Conservation (phyloP, 1,140 invertebrate genomes). For the Drosophila quadrilineata region DNA sequence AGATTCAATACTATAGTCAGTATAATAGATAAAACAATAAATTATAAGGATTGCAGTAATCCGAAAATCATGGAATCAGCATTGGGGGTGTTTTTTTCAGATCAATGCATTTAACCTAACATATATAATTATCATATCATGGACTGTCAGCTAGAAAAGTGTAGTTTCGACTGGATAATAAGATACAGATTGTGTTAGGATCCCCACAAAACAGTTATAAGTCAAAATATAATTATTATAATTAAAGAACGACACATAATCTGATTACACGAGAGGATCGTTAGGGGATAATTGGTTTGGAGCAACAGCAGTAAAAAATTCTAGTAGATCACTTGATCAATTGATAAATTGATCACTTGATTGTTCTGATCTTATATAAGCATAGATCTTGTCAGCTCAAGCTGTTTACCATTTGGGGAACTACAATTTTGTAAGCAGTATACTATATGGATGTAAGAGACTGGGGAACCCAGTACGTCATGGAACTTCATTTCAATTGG, state of each 20-base stretch:
- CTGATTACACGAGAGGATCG: slow-evolving; percentile 1
- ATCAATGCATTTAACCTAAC: too few species aligned
- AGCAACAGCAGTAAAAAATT: not conserved
- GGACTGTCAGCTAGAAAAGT: too few species aligned
- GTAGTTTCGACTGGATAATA: too few species aligned
- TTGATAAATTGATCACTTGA: not conserved
- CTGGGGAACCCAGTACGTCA: too few species aligned
- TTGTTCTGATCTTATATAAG: slow-evolving; percentile 4
- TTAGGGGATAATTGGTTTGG: not conserved
- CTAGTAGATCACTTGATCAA: not conserved
- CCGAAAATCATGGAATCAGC: too few species aligned
- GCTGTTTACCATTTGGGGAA: slow-evolving; percentile 4
- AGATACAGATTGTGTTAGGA: too few species aligned
- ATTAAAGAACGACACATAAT: not conserved
- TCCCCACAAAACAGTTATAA: not conserved
- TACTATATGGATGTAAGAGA: too few species aligned
- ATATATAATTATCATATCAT: too few species aligned
- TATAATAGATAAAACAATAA: too few species aligned
- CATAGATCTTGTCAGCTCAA: not conserved
- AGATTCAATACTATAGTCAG: too few species aligned
- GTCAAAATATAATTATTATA: not conserved
- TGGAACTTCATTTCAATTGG: not conserved
- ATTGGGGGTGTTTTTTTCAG: too few species aligned
- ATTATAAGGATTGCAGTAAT: too few species aligned
- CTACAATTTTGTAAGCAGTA: not conserved